A percentile compares a stretch with the other conserved stretches of the same genome.
Evolutionary conservation across 2,888 invertebrate species (phyloP).

Genomic region (Oxycera nigricornis): DNA sequence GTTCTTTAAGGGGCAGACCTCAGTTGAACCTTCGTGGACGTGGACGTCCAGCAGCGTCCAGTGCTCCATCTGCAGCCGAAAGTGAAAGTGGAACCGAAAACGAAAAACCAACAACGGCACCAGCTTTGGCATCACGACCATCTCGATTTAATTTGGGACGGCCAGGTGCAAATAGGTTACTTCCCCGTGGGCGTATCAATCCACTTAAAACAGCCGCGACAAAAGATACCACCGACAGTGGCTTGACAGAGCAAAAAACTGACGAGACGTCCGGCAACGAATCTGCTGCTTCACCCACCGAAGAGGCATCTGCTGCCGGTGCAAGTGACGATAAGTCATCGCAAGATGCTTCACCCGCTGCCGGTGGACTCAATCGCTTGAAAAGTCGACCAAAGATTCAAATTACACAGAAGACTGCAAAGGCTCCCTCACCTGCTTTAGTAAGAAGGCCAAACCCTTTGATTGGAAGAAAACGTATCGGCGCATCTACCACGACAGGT

Average conservation of each 20-base stretch:
- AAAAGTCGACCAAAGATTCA: slow-evolving; percentile 60
- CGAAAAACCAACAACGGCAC: slow-evolving; percentile 49
- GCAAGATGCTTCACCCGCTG: slow-evolving; percentile 44
- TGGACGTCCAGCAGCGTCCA: slow-evolving; percentile 53
- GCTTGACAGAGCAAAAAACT: slow-evolving; percentile 53
- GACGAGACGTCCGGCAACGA: slow-evolving; percentile 40
- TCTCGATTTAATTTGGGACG: slow-evolving; percentile 60
- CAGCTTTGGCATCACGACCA: slow-evolving; percentile 53
- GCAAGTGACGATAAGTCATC: slow-evolving; percentile 40
- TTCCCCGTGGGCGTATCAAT: slow-evolving; percentile 56
- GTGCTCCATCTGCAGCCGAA: slow-evolving; percentile 55
- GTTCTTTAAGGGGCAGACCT: slow-evolving; percentile 56
- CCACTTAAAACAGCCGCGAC: slow-evolving; percentile 49
- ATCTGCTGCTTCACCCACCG: slow-evolving; percentile 43
- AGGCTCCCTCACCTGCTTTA: slow-evolving; percentile 43
- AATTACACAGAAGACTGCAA: slow-evolving; percentile 52
- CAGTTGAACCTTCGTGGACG: slow-evolving; percentile 57
- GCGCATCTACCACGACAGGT: slow-evolving; percentile 55
- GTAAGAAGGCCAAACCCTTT: slow-evolving; percentile 60
- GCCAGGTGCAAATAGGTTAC: slow-evolving; percentile 54
- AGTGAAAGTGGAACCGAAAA: slow-evolving; percentile 40
- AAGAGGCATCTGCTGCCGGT: slow-evolving; percentile 46
- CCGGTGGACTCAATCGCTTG: slow-evolving; percentile 57
- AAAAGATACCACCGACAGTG: slow-evolving; percentile 56
- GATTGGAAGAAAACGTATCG: slow-evolving; percentile 58